Evolutionary conservation across 2,888 invertebrate genomes (phyloP), one percentile per base, ranked within the genome.

Genomic region (Drosophila seclusa): DNA sequence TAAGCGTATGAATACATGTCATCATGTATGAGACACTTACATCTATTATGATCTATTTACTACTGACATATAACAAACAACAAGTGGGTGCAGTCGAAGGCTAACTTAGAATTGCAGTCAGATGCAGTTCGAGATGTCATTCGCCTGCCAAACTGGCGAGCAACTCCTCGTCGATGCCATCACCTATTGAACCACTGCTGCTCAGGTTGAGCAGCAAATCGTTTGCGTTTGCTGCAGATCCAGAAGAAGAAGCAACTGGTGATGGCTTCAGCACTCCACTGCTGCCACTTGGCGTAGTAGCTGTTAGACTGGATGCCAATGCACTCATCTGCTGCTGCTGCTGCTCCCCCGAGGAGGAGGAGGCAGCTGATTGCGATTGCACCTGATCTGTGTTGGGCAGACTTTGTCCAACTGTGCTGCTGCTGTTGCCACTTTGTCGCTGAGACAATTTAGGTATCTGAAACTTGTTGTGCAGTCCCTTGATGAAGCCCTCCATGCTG

Each of bases 371-470:
- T 38, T 67, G 42, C 13, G 66, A 16, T 24, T 45, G 45, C 24
- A 24, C 2, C n/a, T 62, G 69, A 4, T 82, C 87, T 49, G 65
- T 38, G 52, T 34, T 67, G 18, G 75, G 49, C 11, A 76, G 58
- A 8, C 57, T 62, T 7, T 61, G 63, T 2, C 73, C 84, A 32
- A 50, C 38, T 52, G 48, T 29, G 27, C 42, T 48, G 63, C 31
- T 36, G 27, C 42, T 68, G 32, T 18, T 72, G 16, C 57, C 67
- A 50, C 70, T 67, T 32, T 65, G 18, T 18, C 92, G 83, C 5
- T 96, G 95, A 0, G 96, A 96, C 69, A 97, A 92, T 93, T 97
- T 97, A 0, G 97, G 97, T 87, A 97, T 97, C 94, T 97, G 97
- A 93, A 97, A 97, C 90, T 97, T 97, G 65, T 95, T 96, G 85